Evolutionary conservation across 2,797 vertebrate genomes (phyloP).

Genomic region (Caiman crocodilus): DNA sequence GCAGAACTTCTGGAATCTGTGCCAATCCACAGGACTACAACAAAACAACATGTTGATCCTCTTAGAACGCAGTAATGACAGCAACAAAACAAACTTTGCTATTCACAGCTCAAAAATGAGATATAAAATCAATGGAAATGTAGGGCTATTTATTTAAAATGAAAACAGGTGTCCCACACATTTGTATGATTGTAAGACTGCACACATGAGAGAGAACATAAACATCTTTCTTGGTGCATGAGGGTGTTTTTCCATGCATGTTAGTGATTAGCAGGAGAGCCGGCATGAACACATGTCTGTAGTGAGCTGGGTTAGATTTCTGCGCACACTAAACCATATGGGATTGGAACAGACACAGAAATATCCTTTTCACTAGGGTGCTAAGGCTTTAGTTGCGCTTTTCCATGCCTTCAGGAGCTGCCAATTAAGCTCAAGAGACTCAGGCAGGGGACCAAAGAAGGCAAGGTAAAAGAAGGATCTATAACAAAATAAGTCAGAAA

Average conservation of each 20-base stretch:
- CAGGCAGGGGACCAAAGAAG: background rate
- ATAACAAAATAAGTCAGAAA: background rate
- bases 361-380: background rate
- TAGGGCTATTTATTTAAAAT: constrained; percentile 53
- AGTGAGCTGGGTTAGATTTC: constrained; percentile 30
- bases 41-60: constrained; percentile 23
- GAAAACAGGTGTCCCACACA: constrained; percentile 70
- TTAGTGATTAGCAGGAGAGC: constrained; percentile 54
- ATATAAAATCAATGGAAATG: constrained; percentile 19
- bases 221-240: constrained; percentile 63
- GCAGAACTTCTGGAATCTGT: constrained; percentile 46
- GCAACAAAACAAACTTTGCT: constrained; percentile 39
- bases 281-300: constrained; percentile 72
- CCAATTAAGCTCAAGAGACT: background rate
- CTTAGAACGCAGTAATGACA: constrained; percentile 50
- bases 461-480: background rate
- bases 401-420: background rate
- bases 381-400: background rate
- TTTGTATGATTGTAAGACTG: constrained; percentile 42
- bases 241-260: constrained; percentile 69
- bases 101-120: constrained; percentile 41
- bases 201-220: constrained; percentile 63
- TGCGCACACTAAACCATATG: background rate
- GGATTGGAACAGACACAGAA: background rate
- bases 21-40: background rate